Conservation (phyloP, 2,113 vertebrate genomes). For the Pipra filicauda region DNA sequence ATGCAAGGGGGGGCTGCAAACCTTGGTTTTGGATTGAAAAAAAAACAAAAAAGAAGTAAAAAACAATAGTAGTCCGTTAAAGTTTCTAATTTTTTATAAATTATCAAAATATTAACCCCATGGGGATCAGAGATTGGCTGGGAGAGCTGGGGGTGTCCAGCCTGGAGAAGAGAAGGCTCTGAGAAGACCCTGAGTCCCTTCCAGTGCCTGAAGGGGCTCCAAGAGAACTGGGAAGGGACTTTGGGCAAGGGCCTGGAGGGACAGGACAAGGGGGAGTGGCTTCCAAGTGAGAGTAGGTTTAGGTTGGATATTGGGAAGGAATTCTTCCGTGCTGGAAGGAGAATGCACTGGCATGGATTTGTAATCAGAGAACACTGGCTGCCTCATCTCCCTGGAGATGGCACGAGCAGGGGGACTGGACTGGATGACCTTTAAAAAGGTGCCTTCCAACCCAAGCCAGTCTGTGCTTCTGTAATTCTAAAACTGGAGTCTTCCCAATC, state of each 20-base stretch:
- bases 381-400: background rate
- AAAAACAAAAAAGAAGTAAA: background rate
- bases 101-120: accelerated
- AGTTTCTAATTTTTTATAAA: background rate
- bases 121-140: background rate
- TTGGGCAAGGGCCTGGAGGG: background rate
- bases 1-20: background rate
- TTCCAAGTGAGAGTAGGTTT: background rate
- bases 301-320: background rate
- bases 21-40: accelerated
- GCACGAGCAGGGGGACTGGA: background rate
- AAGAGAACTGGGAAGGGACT: background rate
- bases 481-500: background rate
- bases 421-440: background rate
- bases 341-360: background rate
- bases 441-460: background rate
- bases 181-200: background rate
- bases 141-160: background rate
- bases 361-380: background rate
- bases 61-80: background rate
- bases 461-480: background rate
- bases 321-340: background rate
- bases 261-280: background rate
- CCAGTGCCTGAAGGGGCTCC: background rate
- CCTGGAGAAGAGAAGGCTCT: background rate